These are phyloP conservation scores for Puffinus mauretanicus DNA, from an alignment of 2,113 vertebrate species.

Conservation along the genomic window DNA sequence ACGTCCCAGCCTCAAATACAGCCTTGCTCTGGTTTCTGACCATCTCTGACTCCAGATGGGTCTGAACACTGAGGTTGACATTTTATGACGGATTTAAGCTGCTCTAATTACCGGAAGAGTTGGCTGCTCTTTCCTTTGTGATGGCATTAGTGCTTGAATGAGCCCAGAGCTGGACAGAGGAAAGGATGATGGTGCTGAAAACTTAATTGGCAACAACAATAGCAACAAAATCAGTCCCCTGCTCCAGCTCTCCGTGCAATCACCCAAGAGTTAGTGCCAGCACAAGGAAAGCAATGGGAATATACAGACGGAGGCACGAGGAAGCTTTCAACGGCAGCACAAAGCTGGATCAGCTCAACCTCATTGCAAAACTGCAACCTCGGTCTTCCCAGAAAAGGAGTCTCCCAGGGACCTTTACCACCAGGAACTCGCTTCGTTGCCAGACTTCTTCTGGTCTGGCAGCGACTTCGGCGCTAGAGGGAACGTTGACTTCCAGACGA, in stretches of 20 bases:
- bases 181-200: slow-evolving; percentile 47
- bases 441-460: slow-evolving; percentile 28
- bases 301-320: background rate
- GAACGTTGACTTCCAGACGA: background rate
- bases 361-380: background rate
- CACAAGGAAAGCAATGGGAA: background rate
- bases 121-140: slow-evolving; percentile 38
- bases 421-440: background rate
- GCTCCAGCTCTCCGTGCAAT: background rate
- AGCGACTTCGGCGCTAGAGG: background rate
- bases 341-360: slow-evolving; percentile 10
- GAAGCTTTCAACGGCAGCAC: background rate
- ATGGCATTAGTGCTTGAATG: background rate
- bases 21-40: background rate
- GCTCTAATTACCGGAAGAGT: slow-evolving; percentile 8
- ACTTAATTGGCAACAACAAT: slow-evolving; percentile 28
- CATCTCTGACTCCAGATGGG: background rate
- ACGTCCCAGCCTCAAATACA: background rate
- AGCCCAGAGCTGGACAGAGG: slow-evolving; percentile 11
- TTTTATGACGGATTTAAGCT: slow-evolving; percentile 12
- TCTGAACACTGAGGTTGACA: background rate
- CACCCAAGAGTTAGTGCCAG: background rate
- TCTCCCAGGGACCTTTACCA: background rate
- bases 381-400: background rate
- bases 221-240: background rate